These are phyloP conservation scores for Bufotes viridis DNA, from an alignment of 2,797 vertebrate species.

Conservation along the genomic window DNA sequence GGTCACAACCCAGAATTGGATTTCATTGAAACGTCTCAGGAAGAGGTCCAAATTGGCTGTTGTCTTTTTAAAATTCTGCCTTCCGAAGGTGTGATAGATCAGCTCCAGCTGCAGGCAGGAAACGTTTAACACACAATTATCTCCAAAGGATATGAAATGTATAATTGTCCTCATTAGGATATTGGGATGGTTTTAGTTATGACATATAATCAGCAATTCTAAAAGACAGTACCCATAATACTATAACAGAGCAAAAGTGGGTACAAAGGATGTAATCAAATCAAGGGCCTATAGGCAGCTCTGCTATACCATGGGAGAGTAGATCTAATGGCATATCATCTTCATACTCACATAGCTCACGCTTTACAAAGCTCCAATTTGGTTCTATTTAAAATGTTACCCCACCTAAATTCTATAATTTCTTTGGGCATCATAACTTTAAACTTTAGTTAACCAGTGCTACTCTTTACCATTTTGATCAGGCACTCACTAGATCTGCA, in stretches of 20 bases:
- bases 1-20: slow-evolving; percentile 97
- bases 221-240: background rate
- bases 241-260: background rate
- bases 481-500: background rate
- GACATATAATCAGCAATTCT: background rate
- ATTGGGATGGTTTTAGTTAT: background rate
- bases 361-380: background rate
- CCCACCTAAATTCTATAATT: background rate
- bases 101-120: slow-evolving; percentile 84
- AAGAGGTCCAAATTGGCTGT: slow-evolving; percentile 98
- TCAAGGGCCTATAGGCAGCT: background rate
- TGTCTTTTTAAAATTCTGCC: slow-evolving; percentile 91
- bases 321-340: background rate
- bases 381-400: background rate
- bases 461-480: background rate
- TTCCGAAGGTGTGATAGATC: slow-evolving; percentile 96
- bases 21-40: slow-evolving; percentile 95
- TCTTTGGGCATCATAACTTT: background rate
- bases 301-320: background rate
- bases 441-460: background rate
- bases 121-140: background rate
- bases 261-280: background rate
- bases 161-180: background rate
- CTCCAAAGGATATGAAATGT: background rate
- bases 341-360: too few species aligned